Evolutionary conservation across 2,888 invertebrate species (phyloP), one percentile per base, ranked within the genome.

Genomic region (Galeopsomyia nigrocyanea): DNA sequence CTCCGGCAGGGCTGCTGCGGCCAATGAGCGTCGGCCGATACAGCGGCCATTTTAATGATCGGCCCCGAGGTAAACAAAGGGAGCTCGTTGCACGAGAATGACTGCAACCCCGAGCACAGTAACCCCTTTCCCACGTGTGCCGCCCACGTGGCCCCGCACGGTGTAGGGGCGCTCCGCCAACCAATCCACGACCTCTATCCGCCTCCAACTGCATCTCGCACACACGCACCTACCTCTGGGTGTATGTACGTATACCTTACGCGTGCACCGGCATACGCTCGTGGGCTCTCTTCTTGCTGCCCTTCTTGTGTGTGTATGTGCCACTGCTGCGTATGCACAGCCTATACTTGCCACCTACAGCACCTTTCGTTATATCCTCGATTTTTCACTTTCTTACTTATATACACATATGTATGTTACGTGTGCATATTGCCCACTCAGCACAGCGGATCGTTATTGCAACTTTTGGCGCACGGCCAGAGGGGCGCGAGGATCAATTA

Each of bases 21-120:
- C 86, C 86, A 86, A 86, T 86, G 84, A 85, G 84, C 78, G 78
- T 66, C 50, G 79, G 75, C 81, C 83, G 80, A 83, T 82, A 82
- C 79, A 84, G 83, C 86, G 82, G 86, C 86, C 86, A 86, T 86
- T 86, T 86, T 86, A 85, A 86, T 86, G 85, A 86, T 86, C 86
- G 83, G 84, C 81, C 66, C 80, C 77, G 84, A 81, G 83, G 82
- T 84, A 86, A 86, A 84, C 84, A 85, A 85, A 83, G 82, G 82
- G 50, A 51, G 46, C 77, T 19, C 51, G n/a, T 19, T 17, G 55
- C 21, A 49, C 76, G 78, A 80, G 82, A 84, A 84, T 84, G 84
- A 84, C 84, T 84, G 82, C 78, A 19, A 82, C 71, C 75, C 71
- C 75, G 58, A 61, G 78, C 79, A 79, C 77, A 77, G 79, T 80